Base-by-base conservation (phyloP, 1,140 invertebrate genomes). In the Platyura marginata region DNA sequence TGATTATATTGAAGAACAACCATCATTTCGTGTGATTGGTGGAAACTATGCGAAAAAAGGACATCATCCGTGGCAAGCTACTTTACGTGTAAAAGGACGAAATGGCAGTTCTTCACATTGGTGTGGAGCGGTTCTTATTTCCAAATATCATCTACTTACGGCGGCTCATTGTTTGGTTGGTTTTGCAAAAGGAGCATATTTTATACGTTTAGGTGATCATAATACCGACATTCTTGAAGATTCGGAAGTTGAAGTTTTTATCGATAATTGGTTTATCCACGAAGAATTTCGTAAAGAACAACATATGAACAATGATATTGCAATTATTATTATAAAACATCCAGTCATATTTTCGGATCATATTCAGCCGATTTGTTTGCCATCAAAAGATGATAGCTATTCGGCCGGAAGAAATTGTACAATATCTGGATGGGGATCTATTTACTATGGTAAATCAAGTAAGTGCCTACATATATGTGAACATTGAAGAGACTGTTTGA, bases 11-110 rank as follows among this genome's bases (percentile, higher is more conserved):
- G 36, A 65, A 44, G 49, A 60, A 25, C 51, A 63, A 9, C 45
- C 66, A 2, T 54, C 73, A 20, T 63, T 71, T 58, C 52, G 66
- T 50, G 70, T 78, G 9, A 64, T 77, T 0, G 52, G 62, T 38
- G 73, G 75, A 10, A 66, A 62, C 15, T 47, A 68, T 11, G 73
- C 74, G 0, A 59, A 61, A 3, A 65, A 64, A 32, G 77, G 75
- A 13, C 68, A 74, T n/a, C 77, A 80, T 56, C 84, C 84, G 2
- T 88, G 84, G 81, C 80, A 84, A 65, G 83, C 80, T 9, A 80
- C 77, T 35, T 64, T 87, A 39, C 58, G 78, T 41, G 62, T 75
- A 2, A 66, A 70, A 40, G 71, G 67, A 13, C 64, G 70, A 35
- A 67, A 61, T 18, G 64, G 65, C 47, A 56, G 61, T 43, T 67